Evolutionary conservation across 2,797 vertebrate species (phyloP).

Genomic region (Prunella strophiata): DNA sequence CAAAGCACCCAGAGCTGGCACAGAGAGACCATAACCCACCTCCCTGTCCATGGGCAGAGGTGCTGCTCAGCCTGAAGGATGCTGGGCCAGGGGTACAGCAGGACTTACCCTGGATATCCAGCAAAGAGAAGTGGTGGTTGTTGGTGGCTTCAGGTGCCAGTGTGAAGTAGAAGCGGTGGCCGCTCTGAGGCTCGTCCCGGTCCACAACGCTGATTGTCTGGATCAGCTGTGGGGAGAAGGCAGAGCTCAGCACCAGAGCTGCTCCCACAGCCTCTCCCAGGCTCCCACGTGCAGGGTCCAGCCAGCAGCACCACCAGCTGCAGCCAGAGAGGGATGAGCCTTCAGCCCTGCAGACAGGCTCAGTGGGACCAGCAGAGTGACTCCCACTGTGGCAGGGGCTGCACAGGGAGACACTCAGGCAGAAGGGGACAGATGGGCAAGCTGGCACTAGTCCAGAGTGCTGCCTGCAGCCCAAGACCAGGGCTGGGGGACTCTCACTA

Average conservation of each 20-base stretch:
- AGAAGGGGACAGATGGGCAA: neutral
- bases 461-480: fast-evolving
- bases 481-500: conserved; percentile 39
- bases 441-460: neutral
- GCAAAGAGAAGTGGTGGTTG: conserved; percentile 91
- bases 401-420: neutral
- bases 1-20: neutral
- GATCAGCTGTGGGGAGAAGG: conserved; percentile 84
- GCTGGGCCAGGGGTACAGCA: neutral
- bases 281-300: fast-evolving
- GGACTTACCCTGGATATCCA: conserved; percentile 90
- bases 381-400: neutral
- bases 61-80: neutral
- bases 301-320: fast-evolving
- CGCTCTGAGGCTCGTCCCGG: conserved; percentile 91
- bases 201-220: conserved; percentile 98
- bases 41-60: neutral
- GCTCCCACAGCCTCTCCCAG: neutral
- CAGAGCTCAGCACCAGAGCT: neutral
- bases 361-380: neutral
- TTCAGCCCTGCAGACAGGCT: fast-evolving
- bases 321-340: neutral
- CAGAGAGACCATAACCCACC: fast-evolving
- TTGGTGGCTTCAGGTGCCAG: conserved; percentile 87
- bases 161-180: conserved; percentile 93